A percentile compares a stretch with the other conserved stretches of the same genome.
These are phyloP conservation scores for Actinia equina DNA, from an alignment of 64 coral and sea anemone species.

Conservation along the genomic window DNA sequence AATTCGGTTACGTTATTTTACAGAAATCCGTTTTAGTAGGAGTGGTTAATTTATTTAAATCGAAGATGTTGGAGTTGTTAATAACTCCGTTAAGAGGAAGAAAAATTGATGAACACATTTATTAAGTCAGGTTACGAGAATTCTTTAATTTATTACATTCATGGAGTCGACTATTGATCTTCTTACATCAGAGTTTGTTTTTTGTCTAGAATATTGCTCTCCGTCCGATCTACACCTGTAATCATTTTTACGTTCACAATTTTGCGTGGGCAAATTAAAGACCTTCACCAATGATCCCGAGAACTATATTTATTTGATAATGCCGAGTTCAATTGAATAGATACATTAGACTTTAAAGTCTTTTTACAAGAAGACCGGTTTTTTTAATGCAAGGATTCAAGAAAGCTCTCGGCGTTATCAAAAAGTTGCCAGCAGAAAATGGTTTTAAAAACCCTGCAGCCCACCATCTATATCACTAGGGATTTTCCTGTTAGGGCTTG, in stretches of 20 bases:
- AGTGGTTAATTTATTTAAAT: not conserved
- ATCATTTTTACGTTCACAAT: not conserved
- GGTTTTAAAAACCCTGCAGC: no score
- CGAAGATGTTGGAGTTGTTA: not conserved
- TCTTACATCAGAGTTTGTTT: not conserved
- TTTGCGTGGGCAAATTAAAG: not conserved
- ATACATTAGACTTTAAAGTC: not conserved
- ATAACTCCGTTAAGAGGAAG: not conserved
- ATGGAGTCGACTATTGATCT: not conserved
- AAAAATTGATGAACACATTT: not conserved
- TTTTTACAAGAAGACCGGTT: not conserved
- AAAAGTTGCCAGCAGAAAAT: no score
- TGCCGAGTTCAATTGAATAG: not conserved
- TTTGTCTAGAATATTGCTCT: no score
- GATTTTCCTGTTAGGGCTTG: not conserved
- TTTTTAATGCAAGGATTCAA: not conserved
- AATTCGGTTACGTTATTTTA: not conserved
- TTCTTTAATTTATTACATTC: conserved; percentile 5
- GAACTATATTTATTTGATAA: not conserved
- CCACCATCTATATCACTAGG: not conserved
- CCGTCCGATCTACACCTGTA: not conserved
- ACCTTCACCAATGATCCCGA: not conserved
- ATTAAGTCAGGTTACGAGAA: not conserved
- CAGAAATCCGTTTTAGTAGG: not conserved
- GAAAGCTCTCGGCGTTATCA: not conserved